Evolutionary conservation across 1,140 invertebrate species (phyloP), one percentile per base, ranked within the genome.

Genomic region (Eulimnadia texana): DNA sequence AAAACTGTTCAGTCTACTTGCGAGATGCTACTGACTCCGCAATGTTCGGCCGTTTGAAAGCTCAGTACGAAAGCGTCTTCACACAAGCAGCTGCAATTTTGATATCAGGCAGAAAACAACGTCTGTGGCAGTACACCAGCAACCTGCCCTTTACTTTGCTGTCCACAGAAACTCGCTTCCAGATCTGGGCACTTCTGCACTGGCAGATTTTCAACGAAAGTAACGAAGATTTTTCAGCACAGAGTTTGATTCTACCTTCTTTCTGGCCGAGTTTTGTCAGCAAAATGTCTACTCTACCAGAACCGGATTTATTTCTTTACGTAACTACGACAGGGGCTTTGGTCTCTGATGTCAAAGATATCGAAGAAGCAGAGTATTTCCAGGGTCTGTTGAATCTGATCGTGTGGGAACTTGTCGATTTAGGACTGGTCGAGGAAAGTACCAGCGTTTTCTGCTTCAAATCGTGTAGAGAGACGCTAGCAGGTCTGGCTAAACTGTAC

Each of bases 121-220:
- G 85, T 9, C 84, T 84, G 3, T 88, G 86, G 84, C 88, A 91
- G 71, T 90, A 89, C 73, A 78, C 90, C 60, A 84, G 86, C 50
- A 80, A 83, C 47, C 76, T 90, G 67, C 87, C 88, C 16, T 90
- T 85, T 71, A 72, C 78, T 51, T 75, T 78, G 52, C 76, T 89
- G 23, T 82, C 85, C 3, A 71, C 76, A 1, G 72, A 74, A 55
- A 81, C 81, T n/a, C 70, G 87, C 20, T 90, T 86, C 85, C 78
- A 82, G 67, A 75, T 77, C 22, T 69, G 28, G 58, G 20, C n/a
- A 16, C 57, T 64, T 61, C 16, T 42, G 6, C 33, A 42, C 33
- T 42, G 33, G 33, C 33, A 42, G 33, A 42, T 42, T 42, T 42
- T 42, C 33, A 42, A 16, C 33, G 65, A 64, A 57, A 19, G 33